These are phyloP conservation scores for Coremacera marginata DNA, from an alignment of 2,888 invertebrate genomes.

Conservation along the genomic window DNA sequence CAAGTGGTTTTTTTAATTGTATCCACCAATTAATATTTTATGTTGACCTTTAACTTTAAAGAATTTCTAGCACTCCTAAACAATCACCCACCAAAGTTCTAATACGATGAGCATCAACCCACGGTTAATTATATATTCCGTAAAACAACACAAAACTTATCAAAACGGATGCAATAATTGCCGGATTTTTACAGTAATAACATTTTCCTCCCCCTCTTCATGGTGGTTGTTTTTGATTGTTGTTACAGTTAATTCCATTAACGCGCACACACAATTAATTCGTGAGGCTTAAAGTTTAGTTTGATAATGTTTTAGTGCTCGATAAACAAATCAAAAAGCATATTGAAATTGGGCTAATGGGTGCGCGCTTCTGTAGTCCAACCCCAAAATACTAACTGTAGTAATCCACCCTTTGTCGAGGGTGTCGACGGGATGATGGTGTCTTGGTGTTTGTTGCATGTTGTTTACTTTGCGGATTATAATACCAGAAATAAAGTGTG, in stretches of 20 bases:
- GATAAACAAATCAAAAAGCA: constrained; percentile 67
- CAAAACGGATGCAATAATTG: constrained; percentile 56
- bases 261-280: constrained; percentile 35
- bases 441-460: constrained; percentile 52
- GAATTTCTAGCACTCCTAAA: no score
- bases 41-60: no score
- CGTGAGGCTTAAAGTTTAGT: constrained; percentile 54
- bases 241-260: constrained; percentile 53
- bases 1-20: no score
- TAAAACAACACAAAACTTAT: neutral
- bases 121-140: no score
- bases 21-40: no score
- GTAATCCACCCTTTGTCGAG: constrained; percentile 41
- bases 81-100: no score
- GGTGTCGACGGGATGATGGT: constrained; percentile 40
- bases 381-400: neutral
- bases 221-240: constrained; percentile 37
- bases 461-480: constrained; percentile 61
- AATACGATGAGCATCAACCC: no score
- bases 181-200: constrained; percentile 54
- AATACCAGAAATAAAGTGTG: constrained; percentile 62
- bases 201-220: constrained; percentile 28
- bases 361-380: neutral
- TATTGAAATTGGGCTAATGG: constrained; percentile 64
- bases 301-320: constrained; percentile 67